Evolutionary conservation across 2,113 vertebrate genomes (phyloP), one percentile per base, ranked within the genome.

Genomic region (Hippocampus comes): DNA sequence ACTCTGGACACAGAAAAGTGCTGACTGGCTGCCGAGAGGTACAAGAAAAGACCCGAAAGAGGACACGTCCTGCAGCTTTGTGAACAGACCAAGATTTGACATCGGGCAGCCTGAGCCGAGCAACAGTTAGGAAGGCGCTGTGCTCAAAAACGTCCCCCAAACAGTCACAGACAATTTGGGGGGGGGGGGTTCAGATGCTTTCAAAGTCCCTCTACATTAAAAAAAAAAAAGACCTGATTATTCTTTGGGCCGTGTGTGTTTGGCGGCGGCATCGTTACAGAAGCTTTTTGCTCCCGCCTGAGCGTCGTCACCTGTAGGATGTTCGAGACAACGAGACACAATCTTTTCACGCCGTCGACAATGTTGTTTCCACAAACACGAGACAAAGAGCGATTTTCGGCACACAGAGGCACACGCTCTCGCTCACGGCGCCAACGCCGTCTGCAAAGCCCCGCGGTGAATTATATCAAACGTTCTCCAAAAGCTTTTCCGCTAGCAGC

Each of bases 1-100:
- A 71, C 63, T 77, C 67, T 11, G 76, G 69, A 68, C 68, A 77
- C 51, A 73, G 0, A 73, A 71, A 83, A 49, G 72, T 66, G 75
- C 70, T 5, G 74, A 78, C 46, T 82, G 72, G 69, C 34, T 64
- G 80, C 79, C 76, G 34, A 30, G 0, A 67, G 41, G 67, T 12
- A 8, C 14, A 49, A 73, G 56, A 66, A 21, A 30, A 34, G 56
- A 69, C 43, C 2, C 56, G 46, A 48, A 48, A 48, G 46, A 49
- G 48, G 12, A 49, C 48, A 49, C 48, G 48, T 4, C 48, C 48
- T 17, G 48, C 48, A 49, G 48, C 48, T 49, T 49, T 49, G 48
- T 15, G 48, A 49, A 14, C 48, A 18, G 17, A 49, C 3, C 48
- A 49, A 17, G 12, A 49, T 49, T 14, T 49, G 9, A 43, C 42